Evolutionary conservation across 2,888 invertebrate species (phyloP), one percentile per base, ranked within the genome.

Genomic region (Spilosoma lubricipeda): DNA sequence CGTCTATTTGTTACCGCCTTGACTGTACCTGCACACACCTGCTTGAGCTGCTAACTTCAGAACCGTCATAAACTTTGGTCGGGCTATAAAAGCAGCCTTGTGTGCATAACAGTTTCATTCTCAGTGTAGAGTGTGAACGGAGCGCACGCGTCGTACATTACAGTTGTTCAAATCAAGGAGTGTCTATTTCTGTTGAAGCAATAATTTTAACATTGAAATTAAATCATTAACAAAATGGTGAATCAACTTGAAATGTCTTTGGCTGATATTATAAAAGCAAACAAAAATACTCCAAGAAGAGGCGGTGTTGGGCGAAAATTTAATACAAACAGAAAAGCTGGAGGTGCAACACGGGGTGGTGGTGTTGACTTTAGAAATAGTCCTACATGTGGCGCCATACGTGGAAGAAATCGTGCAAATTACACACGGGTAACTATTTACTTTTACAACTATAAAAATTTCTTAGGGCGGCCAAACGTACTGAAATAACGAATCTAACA

Each of bases 221-320:
- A 42, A 70, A 30, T 33, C 30, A 45, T 30, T n/a, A 11, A 39
- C 11, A 67, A 66, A 94, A 98, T 99, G 98, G 98, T 98, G 88
- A 98, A 99, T 90, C 99, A 98, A 96, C 98, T 99, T 93, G 99
- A 99, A 94, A 98, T 99, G 98, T 99, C 99, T 90, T 87, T 99
- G 99, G 99, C 39, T 39, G 39, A 39, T 39, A 11, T 39, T 39
- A 39, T 39, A 39, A 39, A 9, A 11, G 39, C 39, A 39, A 39
- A 9, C 11, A 7, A 39, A 39, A 39, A 9, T 11, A 39, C 39
- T 39, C 39, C 39, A 39, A 39, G 39, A 39, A 39, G 39, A 11
- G 39, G 11, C 39, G 39, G 0, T 11, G 39, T 9, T 39, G 39
- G 39, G 39, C 11, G 9, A 9, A 39, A 39, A 11, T 39, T 39